A percentile compares a stretch with the other conserved stretches of the same genome.
Conservation (phyloP, 23 tunicate genomes). For the Diplosoma virens region DNA sequence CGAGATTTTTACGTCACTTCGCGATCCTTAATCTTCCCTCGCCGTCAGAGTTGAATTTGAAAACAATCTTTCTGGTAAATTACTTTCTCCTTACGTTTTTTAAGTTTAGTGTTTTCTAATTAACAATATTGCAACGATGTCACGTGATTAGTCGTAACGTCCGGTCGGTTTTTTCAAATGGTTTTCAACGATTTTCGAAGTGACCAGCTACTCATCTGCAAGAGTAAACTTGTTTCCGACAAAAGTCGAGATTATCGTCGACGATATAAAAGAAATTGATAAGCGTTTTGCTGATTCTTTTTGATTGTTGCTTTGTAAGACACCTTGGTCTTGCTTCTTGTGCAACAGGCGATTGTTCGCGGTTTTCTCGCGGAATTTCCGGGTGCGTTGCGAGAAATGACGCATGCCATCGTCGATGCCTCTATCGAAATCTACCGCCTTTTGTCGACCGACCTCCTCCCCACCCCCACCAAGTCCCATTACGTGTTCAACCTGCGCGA, state of each 20-base stretch:
- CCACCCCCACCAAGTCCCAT: constrained; percentile 97
- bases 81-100: background rate
- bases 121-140: too few relatives aligned
- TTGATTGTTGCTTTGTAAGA: too few relatives aligned
- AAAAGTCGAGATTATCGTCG: too few relatives aligned
- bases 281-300: too few relatives aligned
- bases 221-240: too few relatives aligned
- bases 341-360: constrained; percentile 67
- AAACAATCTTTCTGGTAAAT: constrained; percentile 56
- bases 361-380: constrained; percentile 86
- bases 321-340: too few relatives aligned
- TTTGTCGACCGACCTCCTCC: constrained; percentile 93
- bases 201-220: too few relatives aligned
- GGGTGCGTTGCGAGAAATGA: constrained; percentile 53
- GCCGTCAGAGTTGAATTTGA: constrained; percentile 82
- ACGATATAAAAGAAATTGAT: too few relatives aligned
- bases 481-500: constrained; percentile 96
- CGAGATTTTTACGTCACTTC: constrained; percentile 90
- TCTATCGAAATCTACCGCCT: constrained; percentile 92
- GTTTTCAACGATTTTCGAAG: too few relatives aligned
- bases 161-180: too few relatives aligned
- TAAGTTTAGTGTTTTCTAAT: too few relatives aligned
- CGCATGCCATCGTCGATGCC: constrained; percentile 72
- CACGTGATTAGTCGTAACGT: too few relatives aligned
- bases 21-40: constrained; percentile 89